Conservation (phyloP, 2,888 invertebrate species). For the Pterobdella sp. region DNA sequence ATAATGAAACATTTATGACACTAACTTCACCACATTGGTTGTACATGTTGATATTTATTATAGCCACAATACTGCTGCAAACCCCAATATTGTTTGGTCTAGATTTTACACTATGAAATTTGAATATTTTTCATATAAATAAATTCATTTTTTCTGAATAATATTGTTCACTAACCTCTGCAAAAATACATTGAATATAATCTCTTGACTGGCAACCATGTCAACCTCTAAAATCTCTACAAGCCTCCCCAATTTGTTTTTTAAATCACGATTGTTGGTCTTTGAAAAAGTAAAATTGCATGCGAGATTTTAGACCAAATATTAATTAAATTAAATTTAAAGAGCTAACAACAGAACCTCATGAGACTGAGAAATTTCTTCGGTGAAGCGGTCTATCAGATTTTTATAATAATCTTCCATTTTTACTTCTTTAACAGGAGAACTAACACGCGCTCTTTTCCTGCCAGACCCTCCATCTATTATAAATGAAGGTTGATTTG, state of each 20-base stretch:
- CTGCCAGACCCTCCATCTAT: not conserved
- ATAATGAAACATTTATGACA: not conserved
- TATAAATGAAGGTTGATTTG: too few species aligned
- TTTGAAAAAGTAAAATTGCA: too few species aligned
- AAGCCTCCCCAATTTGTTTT: not conserved
- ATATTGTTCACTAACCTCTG: not conserved
- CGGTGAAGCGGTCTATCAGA: not conserved
- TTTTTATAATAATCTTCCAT: constrained; percentile 1
- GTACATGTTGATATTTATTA: constrained; percentile 10
- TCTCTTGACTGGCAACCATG: not conserved
- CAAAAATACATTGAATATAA: constrained; percentile 3
- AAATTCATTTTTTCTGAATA: not conserved
- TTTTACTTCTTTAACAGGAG: constrained; percentile 3
- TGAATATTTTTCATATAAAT: not conserved
- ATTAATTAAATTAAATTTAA: too few species aligned
- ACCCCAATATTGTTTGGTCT: not conserved
- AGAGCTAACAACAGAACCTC: too few species aligned
- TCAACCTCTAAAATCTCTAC: not conserved
- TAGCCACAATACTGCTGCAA: not conserved
- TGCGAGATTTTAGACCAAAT: too few species aligned
- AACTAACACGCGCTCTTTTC: not conserved
- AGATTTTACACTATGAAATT: not conserved
- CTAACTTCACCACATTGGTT: not conserved
- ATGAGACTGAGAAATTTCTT: not conserved
- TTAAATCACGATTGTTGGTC: not conserved